Conservation (phyloP, 2,888 invertebrate species). For the Brachypalpus laphriformis region DNA sequence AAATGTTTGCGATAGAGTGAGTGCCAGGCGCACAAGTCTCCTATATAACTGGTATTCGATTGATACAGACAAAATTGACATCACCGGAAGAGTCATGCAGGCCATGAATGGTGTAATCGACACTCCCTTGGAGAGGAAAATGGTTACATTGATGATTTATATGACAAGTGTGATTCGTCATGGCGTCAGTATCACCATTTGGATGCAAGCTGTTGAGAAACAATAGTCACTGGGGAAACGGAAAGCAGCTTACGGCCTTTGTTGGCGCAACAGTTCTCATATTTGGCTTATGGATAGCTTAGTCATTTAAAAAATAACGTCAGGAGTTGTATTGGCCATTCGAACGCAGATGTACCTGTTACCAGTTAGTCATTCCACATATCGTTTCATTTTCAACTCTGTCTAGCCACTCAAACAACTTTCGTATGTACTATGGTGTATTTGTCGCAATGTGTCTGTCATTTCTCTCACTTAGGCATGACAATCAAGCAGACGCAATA, state of each 20-base stretch:
- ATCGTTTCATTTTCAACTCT: neutral
- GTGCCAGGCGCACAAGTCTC: neutral
- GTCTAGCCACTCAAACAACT: neutral
- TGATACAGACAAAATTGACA: neutral
- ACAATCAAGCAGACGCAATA: too few relatives aligned
- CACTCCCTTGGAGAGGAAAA: neutral
- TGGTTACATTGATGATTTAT: neutral
- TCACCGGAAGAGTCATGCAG: conserved; percentile 3
- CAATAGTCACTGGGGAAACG: neutral
- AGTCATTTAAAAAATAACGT: too few relatives aligned
- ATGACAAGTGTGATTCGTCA: neutral
- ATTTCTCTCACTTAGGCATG: neutral
- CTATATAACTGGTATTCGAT: neutral
- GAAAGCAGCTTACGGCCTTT: neutral
- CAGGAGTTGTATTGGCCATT: too few relatives aligned
- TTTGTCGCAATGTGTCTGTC: neutral
- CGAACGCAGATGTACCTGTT: too few relatives aligned
- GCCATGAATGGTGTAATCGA: neutral
- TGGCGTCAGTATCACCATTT: neutral
- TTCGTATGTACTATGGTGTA: neutral
- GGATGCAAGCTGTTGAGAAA: neutral
- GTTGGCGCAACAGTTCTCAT: neutral
- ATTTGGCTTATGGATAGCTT: too few relatives aligned
- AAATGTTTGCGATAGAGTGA: neutral
- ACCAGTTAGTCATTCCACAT: neutral